Conservation (phyloP, 2,113 vertebrate species). For the Notarius lentiginosus region DNA sequence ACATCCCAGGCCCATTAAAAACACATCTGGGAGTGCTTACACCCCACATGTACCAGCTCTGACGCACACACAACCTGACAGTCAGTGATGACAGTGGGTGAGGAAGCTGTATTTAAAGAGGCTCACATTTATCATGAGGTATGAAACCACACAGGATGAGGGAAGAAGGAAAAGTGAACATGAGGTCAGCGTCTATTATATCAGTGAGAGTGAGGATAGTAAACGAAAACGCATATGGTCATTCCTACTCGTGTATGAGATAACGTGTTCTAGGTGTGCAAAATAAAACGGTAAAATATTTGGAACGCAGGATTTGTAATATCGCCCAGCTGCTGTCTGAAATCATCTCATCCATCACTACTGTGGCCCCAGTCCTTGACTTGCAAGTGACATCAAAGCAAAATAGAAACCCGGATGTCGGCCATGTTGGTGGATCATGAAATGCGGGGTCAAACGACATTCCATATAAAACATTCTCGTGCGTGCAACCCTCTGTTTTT, state of each 20-base stretch:
- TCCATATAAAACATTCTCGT: not conserved
- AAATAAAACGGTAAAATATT: not conserved
- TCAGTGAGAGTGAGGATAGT: not conserved
- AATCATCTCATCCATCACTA: not conserved
- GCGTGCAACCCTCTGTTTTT: too few species aligned
- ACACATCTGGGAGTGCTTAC: conserved; percentile 56
- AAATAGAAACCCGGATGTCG: too few species aligned
- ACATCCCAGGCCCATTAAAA: conserved; percentile 72
- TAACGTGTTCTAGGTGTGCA: not conserved
- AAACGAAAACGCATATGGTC: not conserved
- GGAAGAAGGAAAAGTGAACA: not conserved
- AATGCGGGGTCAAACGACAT: too few species aligned
- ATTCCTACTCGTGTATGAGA: too few species aligned
- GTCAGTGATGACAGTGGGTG: conserved; percentile 16
- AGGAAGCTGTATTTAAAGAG: conserved; percentile 13
- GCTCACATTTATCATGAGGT: conserved; percentile 7
- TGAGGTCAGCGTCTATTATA: not conserved
- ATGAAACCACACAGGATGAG: conserved; percentile 20
- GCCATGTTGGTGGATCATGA: too few species aligned
- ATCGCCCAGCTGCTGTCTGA: not conserved
- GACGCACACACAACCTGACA: conserved; percentile 20
- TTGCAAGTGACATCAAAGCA: too few species aligned
- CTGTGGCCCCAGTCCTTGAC: too few species aligned
- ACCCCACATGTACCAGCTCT: conserved; percentile 11
- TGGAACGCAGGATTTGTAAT: too few species aligned